Conservation (phyloP, 2,888 invertebrate genomes). For the Tipula lateralis region DNA sequence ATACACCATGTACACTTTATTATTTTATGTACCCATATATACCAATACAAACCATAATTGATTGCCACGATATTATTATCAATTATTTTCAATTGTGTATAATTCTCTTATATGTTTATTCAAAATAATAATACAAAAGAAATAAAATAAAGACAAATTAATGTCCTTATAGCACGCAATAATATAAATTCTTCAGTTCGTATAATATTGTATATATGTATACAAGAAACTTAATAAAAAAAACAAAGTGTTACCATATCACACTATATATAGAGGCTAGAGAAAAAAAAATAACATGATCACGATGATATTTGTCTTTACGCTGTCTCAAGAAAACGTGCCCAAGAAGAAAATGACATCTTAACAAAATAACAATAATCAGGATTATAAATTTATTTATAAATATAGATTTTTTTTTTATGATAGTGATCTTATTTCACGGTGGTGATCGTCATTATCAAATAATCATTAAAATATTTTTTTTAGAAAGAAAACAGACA, state of each 20-base stretch:
- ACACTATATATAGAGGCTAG: background rate
- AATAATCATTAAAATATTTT: background rate
- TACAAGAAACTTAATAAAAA: background rate
- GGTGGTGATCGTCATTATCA: constrained; percentile 4
- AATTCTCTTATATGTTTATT: constrained; percentile 19
- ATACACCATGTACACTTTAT: background rate
- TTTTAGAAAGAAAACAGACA: background rate
- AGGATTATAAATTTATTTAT: background rate
- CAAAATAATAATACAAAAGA: background rate
- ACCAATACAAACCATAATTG: background rate
- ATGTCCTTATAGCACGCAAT: constrained; percentile 14
- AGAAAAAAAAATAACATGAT: background rate
- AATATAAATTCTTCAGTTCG: background rate
- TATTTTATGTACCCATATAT: background rate
- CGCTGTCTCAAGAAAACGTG: background rate
- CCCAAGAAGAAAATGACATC: constrained; percentile 19
- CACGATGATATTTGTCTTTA: constrained; percentile 11
- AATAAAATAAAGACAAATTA: constrained; percentile 24
- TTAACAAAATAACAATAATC: constrained; percentile 24
- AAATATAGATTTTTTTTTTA: background rate
- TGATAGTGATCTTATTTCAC: constrained; percentile 24
- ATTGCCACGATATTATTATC: background rate
- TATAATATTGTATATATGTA: background rate
- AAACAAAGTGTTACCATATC: constrained; percentile 4
- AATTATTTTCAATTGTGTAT: constrained; percentile 24